Evolutionary conservation across 2,797 vertebrate genomes (phyloP), one percentile per base, ranked within the genome.

Genomic region (Smutsia gigantea): DNA sequence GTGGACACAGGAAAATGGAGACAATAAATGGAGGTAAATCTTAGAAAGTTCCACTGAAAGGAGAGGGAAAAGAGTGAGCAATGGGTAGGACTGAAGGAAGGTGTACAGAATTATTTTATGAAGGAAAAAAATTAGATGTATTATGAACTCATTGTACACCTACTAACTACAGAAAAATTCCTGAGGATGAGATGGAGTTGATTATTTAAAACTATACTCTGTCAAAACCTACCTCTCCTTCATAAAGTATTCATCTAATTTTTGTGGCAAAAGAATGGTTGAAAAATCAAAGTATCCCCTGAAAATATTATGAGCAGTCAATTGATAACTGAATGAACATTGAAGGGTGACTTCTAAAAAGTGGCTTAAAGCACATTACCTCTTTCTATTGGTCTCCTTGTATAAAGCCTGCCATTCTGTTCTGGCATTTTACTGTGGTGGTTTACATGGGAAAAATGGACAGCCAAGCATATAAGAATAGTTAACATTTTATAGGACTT

Each of bases 271-370:
- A 34, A 46, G 51, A 90, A 91, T 37, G 59, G 37, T 57, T 66
- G 46, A 71, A 83, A 96, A 88, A 53, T 85, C 5, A 27, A 89
- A 92, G 69, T 85, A 39, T 34, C 53, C 42, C 90, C 49, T 87
- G 51, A 64, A 96, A 82, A 82, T 75, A 49, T 46, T 59, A 78
- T 69, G 19, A 63, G 5, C 66, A 68, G 59, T 51, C 64, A 55
- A 25, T 23, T 46, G 88, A 66, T 90, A 84, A 68, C 46, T 53
- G 39, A 90, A 61, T 78, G 75, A 84, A 85, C 64, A 57, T 72
- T 72, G 69, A 49, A 53, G 82, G 72, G 64, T 86, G 46, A 84
- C 53, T 63, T 87, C 51, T 68, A 59, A 66, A 71, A 59, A 77
- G 55, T 34, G 39, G 6, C 57, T 88, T 66, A 34, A 90, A 81